phyloP scores from a whole-genome alignment of 2,888 invertebrate species.

The Galerucella pusilla region DNA sequence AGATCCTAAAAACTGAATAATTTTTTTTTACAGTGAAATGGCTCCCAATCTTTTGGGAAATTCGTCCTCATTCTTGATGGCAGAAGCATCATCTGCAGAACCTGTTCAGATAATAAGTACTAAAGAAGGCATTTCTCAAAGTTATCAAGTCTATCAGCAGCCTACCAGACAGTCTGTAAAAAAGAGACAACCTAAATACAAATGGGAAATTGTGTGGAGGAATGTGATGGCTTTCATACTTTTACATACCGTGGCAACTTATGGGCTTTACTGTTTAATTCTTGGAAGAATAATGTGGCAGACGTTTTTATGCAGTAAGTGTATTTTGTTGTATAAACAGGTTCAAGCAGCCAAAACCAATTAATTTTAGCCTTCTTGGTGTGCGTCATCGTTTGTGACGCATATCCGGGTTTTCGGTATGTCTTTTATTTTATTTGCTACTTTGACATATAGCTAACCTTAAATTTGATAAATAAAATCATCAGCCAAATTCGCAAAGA shows the following conservation, averaged over 20 bases:
- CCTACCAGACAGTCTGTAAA: slow-evolving; percentile 23
- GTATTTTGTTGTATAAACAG: neutral
- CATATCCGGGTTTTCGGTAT: no score
- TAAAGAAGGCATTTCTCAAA: slow-evolving; percentile 36
- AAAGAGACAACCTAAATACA: slow-evolving; percentile 47
- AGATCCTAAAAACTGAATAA: neutral
- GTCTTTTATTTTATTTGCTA: no score
- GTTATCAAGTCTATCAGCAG: slow-evolving; percentile 36
- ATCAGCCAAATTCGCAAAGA: no score
- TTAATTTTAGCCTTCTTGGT: no score
- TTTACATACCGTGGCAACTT: slow-evolving; percentile 74
- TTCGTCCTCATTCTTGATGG: slow-evolving; percentile 68
- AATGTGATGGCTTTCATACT: slow-evolving; percentile 80
- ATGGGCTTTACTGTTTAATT: slow-evolving; percentile 71
- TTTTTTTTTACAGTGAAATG: slow-evolving; percentile 62
- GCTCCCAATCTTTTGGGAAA: slow-evolving; percentile 73
- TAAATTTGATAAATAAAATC: no score
- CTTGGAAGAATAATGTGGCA: slow-evolving; percentile 57
- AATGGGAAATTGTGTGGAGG: slow-evolving; percentile 82
- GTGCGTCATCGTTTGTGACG: no score
- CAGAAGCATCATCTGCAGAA: slow-evolving; percentile 57
- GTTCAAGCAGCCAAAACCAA: no score
- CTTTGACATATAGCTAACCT: no score
- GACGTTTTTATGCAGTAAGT: slow-evolving; percentile 71
- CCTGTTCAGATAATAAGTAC: slow-evolving; percentile 54